Evolutionary conservation across 2,113 vertebrate species (phyloP).

Genomic region (Neoarius graeffei): DNA sequence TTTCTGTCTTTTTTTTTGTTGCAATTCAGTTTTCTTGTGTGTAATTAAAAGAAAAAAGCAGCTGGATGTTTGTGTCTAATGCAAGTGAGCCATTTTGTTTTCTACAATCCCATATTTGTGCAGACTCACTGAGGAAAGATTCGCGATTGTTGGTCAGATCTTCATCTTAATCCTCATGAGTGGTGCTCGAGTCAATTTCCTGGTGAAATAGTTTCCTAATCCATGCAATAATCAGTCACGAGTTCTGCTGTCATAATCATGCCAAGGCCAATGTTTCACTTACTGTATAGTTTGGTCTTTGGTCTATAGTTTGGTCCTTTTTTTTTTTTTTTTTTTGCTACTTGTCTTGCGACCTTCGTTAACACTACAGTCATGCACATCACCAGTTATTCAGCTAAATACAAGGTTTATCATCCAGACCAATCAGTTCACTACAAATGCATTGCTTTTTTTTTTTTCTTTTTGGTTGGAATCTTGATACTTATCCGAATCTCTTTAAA

Average conservation of each 20-base stretch:
- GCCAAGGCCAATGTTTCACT: not conserved
- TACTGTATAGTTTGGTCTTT: not conserved
- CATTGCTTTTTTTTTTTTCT: not conserved
- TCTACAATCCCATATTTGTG: not conserved
- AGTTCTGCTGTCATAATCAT: not conserved
- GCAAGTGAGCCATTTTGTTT: not conserved
- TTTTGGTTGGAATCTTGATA: not conserved
- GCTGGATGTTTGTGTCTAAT: not conserved
- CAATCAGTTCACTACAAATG: not conserved
- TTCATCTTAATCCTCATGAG: slow-evolving; percentile 1
- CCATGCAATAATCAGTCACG: not conserved
- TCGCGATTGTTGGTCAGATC: not conserved
- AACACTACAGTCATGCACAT: not conserved
- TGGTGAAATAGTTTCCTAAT: not conserved
- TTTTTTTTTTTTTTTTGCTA: not conserved
- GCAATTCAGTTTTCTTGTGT: not conserved
- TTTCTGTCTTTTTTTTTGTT: not conserved
- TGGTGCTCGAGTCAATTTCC: not conserved
- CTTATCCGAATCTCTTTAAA: not conserved
- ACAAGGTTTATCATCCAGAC: not conserved
- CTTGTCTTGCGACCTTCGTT: not conserved
- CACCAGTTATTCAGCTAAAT: not conserved
- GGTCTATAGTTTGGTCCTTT: not conserved
- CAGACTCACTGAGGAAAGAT: not conserved
- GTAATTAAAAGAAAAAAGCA: not conserved